Evolutionary conservation across 2,113 vertebrate species (phyloP), one percentile per base, ranked within the genome.

Genomic region (Hypocryptadius cinnamomeus): DNA sequence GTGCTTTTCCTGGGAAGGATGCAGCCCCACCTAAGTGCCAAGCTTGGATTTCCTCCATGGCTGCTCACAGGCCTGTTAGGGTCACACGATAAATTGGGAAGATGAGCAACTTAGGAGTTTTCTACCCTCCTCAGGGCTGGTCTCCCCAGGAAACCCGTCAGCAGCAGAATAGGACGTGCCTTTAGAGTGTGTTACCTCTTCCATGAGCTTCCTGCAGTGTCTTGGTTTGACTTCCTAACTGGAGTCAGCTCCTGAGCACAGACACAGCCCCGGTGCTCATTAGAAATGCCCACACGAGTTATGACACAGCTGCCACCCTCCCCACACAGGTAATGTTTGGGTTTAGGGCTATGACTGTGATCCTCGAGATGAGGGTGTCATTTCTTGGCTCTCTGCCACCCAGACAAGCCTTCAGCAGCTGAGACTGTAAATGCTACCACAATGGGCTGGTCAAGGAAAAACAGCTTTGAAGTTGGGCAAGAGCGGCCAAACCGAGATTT

Each of bases 311-410:
- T 44, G 11, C 74, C 30, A 37, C 15, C 74, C 69, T 79, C 94
- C 71, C 54, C 68, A 54, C 68, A 53, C 18, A 35, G 82, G 71
- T 77, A 25, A 90, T 66, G 59, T 50, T 87, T 77, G 79, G 71
- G 31, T 83, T 85, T 33, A 56, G 64, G 53, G 59, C 64, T 42
- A 3, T 56, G 87, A 92, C 71, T 92, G 68, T 16, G 54, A 83
- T n/a, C 71, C 89, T 92, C n/a, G 50, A 85, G 64, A 78, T 12
- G 42, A 95, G 73, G 85, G 17, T 80, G 87, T 91, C 28, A 95
- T 83, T 95, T 78, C 91, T 85, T 96, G 94, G 93, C 93, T 48
- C 57, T 17, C 82, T 88, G 96, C 93, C 95, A 93, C n/a, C 60
- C 79, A 93, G 94, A 91, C 89, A 59, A 73, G 74, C 20, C 87